A percentile compares a stretch with the other conserved stretches of the same genome.
These are phyloP conservation scores for Drosophila niveifrons DNA, from an alignment of 2,888 invertebrate genomes.

Conservation along the genomic window DNA sequence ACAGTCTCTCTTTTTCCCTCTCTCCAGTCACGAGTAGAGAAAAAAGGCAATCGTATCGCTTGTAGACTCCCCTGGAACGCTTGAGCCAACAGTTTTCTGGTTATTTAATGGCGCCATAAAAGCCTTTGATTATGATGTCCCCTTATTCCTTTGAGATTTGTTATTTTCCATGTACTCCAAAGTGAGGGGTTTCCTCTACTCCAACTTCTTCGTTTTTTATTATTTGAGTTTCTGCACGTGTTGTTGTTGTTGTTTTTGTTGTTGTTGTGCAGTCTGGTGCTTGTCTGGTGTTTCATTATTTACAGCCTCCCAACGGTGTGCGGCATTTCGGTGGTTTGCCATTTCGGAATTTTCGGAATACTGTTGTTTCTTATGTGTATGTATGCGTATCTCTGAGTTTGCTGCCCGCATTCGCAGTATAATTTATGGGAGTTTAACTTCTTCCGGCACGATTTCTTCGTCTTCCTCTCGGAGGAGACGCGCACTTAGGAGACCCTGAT, in stretches of 20 bases:
- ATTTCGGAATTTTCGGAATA: slow-evolving; percentile 20
- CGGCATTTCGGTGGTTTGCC: slow-evolving; percentile 26
- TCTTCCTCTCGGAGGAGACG: slow-evolving; percentile 14
- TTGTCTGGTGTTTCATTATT: slow-evolving; percentile 77
- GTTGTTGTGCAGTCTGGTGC: slow-evolving; percentile 69
- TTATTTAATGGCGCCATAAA: slow-evolving; percentile 73
- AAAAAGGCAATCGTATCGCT: slow-evolving; percentile 39
- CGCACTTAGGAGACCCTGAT: slow-evolving; percentile 36
- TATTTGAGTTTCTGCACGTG: slow-evolving; percentile 31
- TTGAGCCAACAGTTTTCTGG: slow-evolving; percentile 67
- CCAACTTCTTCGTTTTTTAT: slow-evolving; percentile 10
- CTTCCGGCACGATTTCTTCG: slow-evolving; percentile 22
- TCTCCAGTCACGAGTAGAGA: background rate
- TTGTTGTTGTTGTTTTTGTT: slow-evolving; percentile 42
- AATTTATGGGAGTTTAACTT: slow-evolving; percentile 62
- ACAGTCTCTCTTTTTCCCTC: slow-evolving; percentile 12
- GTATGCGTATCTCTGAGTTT: slow-evolving; percentile 6
- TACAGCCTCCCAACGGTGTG: slow-evolving; percentile 67
- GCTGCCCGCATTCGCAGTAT: slow-evolving; percentile 38
- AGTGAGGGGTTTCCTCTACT: slow-evolving; percentile 14
- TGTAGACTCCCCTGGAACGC: slow-evolving; percentile 25
- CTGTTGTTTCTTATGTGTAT: background rate
- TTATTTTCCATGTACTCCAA: slow-evolving; percentile 39
- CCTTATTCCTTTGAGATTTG: slow-evolving; percentile 63
- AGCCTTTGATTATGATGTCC: slow-evolving; percentile 75